These are phyloP conservation scores for Rhizomys pruinosus DNA, from an alignment of 2,113 vertebrate genomes.

Conservation along the genomic window DNA sequence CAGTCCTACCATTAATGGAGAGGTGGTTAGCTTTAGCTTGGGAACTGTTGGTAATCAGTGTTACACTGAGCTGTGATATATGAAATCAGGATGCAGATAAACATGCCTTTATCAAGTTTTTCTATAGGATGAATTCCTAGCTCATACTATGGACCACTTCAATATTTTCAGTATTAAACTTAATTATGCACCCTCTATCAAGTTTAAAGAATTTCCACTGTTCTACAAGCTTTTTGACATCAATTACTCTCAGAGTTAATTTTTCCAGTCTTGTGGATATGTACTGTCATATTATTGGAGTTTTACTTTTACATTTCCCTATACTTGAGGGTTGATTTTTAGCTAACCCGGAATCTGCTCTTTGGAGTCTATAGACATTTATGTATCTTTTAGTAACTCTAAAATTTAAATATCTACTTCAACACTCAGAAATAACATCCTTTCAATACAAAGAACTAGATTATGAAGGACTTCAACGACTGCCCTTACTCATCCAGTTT, in stretches of 20 bases:
- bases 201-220: neutral
- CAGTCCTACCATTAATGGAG: neutral
- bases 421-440: neutral
- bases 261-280: neutral
- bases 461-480: neutral
- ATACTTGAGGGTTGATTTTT: neutral
- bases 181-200: neutral
- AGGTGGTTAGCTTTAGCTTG: neutral
- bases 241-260: neutral
- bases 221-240: neutral
- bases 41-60: neutral
- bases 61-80: neutral
- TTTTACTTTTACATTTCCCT: constrained; percentile 13
- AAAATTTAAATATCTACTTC: neutral
- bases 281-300: neutral
- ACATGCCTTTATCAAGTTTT: neutral
- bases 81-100: neutral
- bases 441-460: neutral
- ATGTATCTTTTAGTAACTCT: neutral
- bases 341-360: neutral
- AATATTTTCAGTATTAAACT: neutral
- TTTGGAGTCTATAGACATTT: neutral
- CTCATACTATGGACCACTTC: neutral
- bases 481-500: neutral
- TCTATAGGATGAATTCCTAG: neutral